A percentile compares a stretch with the other conserved stretches of the same genome.
Evolutionary conservation across 2,797 vertebrate species (phyloP).

Genomic region (Dicrostonyx torquatus): DNA sequence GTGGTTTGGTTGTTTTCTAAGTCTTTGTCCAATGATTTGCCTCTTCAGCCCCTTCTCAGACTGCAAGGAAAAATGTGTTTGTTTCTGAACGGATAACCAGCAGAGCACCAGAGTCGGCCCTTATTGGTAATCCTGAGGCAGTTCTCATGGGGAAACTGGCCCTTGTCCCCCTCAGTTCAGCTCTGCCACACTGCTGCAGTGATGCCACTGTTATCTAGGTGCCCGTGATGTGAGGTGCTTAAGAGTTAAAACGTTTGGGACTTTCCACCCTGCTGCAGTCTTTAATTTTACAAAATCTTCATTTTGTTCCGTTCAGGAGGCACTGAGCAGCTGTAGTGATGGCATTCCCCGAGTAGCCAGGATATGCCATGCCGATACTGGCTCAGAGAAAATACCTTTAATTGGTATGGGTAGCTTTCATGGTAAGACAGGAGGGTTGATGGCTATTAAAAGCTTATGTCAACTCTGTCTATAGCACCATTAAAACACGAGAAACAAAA

Average conservation of each 20-base stretch:
- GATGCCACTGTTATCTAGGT: background rate
- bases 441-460: background rate
- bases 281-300: slow-evolving; percentile 32
- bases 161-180: background rate
- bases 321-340: background rate
- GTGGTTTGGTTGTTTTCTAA: background rate
- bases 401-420: slow-evolving; percentile 11
- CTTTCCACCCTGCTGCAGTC: slow-evolving; percentile 10
- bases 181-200: background rate
- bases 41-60: background rate
- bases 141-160: background rate
- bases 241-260: background rate
- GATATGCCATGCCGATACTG: background rate
- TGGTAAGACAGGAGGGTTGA: background rate
- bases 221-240: background rate
- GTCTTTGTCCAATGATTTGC: background rate
- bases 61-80: background rate
- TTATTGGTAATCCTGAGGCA: background rate
- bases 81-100: slow-evolving; percentile 6
- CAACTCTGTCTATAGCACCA: background rate
- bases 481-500: background rate
- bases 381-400: background rate
- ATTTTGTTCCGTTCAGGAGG: slow-evolving; percentile 12
- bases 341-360: background rate
- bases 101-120: background rate